Evolutionary conservation across 2,888 invertebrate species (phyloP).

Genomic region (Acrobasis consociella): DNA sequence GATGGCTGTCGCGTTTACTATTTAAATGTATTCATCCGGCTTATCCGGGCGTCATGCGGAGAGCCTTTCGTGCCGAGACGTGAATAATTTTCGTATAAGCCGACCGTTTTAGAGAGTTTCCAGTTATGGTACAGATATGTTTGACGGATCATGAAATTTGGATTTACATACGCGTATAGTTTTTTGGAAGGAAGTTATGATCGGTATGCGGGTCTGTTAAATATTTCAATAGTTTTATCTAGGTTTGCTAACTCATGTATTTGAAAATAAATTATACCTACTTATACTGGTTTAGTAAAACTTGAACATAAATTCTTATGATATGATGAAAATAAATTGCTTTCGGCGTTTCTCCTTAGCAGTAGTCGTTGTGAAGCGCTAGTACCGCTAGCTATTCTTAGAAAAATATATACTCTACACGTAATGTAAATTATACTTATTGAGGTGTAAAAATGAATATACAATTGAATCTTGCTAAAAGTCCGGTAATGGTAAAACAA

Average conservation of each 20-base stretch:
- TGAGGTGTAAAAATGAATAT: too few relatives aligned
- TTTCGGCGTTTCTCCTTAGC: too few relatives aligned
- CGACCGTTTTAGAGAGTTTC: slow-evolving; percentile 29
- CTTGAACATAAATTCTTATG: too few relatives aligned
- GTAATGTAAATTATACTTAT: too few relatives aligned
- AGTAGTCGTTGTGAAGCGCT: too few relatives aligned
- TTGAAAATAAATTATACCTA: too few relatives aligned
- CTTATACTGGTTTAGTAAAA: too few relatives aligned
- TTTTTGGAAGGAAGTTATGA: background rate
- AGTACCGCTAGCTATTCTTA: too few relatives aligned
- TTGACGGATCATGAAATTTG: slow-evolving; percentile 20
- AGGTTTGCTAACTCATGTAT: background rate
- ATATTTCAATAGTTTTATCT: slow-evolving; percentile 1
- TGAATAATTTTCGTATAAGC: slow-evolving; percentile 76
- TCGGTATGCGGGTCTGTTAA: background rate
- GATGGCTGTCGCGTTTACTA: slow-evolving; percentile 73
- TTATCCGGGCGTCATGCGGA: slow-evolving; percentile 77
- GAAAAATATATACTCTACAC: too few relatives aligned
- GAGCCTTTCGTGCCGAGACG: slow-evolving; percentile 65
- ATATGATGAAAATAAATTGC: too few relatives aligned
- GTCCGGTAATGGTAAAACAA: too few relatives aligned
- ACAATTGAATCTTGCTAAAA: too few relatives aligned
- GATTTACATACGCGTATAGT: slow-evolving; percentile 18
- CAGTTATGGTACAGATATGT: slow-evolving; percentile 22
- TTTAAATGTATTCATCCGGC: slow-evolving; percentile 82